Percentiles rank a stretch among this genome's conserved stretches.
Evolutionary conservation across 2,797 vertebrate genomes (phyloP).

Genomic region (Neostethus bicornis): DNA sequence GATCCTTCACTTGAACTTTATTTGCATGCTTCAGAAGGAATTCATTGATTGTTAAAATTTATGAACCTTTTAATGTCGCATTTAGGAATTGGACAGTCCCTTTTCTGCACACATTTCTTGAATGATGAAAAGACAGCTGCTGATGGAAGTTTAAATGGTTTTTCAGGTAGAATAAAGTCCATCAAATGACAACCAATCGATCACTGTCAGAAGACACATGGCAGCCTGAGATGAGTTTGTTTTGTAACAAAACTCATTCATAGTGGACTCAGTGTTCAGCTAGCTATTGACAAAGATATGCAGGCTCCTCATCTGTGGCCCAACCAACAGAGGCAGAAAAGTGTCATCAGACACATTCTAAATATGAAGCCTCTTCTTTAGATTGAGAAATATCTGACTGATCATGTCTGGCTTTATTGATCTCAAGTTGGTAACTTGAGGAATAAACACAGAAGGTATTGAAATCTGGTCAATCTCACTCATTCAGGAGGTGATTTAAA

Average conservation of each 20-base stretch:
- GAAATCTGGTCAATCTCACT: neutral
- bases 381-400: too few relatives aligned
- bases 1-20: constrained; percentile 40
- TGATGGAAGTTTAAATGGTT: constrained; percentile 15
- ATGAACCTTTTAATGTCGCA: constrained; percentile 31
- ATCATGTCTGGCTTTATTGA: too few relatives aligned
- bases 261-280: constrained; percentile 35
- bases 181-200: constrained; percentile 38
- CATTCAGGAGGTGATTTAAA: neutral
- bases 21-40: constrained; percentile 26
- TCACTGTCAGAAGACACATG: constrained; percentile 54
- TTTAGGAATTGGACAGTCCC: constrained; percentile 33
- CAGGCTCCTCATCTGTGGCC: constrained; percentile 34
- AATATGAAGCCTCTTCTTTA: too few relatives aligned
- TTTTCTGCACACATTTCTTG: constrained; percentile 28
- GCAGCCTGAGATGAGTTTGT: constrained; percentile 28
- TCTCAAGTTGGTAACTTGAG: too few relatives aligned
- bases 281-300: constrained; percentile 30
- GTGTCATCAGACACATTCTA: too few relatives aligned
- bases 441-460: neutral
- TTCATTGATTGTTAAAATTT: constrained; percentile 31
- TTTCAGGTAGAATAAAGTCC: constrained; percentile 41
- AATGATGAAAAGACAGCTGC: constrained; percentile 30
- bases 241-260: constrained; percentile 36
- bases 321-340: too few relatives aligned